phyloP scores from a whole-genome alignment of 2,113 vertebrate genomes.

The Oncorhynchus keta region DNA sequence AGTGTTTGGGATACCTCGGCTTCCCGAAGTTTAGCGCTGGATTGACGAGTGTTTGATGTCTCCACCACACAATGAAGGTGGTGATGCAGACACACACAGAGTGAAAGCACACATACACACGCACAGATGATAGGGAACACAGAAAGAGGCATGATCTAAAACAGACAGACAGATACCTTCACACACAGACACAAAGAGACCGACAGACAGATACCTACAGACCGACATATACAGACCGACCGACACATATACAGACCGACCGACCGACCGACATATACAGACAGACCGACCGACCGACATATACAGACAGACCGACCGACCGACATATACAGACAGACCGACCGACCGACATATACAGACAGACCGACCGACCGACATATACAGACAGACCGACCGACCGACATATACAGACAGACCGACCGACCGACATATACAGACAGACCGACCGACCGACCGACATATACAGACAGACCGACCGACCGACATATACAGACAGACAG shows the following conservation, averaged over 20 bases:
- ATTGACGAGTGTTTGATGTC: slow-evolving; percentile 56
- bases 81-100: slow-evolving; percentile 7
- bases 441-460: too few species aligned
- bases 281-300: background rate
- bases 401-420: background rate
- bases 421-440: background rate
- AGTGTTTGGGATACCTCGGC: slow-evolving; percentile 27
- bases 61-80: slow-evolving; percentile 28
- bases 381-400: too few species aligned
- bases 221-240: slow-evolving; percentile 13
- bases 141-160: slow-evolving; percentile 14
- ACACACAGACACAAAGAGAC: slow-evolving; percentile 42
- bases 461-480: background rate
- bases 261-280: too few species aligned
- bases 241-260: too few species aligned
- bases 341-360: too few species aligned
- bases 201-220: too few species aligned
- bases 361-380: too few species aligned
- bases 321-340: too few species aligned
- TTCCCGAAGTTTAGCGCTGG: slow-evolving; percentile 45
- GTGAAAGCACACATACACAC: background rate
- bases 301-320: background rate
- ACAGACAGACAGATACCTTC: slow-evolving; percentile 34
- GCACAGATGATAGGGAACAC: background rate
- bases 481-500: too few species aligned